phyloP scores from a whole-genome alignment of 2,113 vertebrate species.

The Macquaria australasica region DNA sequence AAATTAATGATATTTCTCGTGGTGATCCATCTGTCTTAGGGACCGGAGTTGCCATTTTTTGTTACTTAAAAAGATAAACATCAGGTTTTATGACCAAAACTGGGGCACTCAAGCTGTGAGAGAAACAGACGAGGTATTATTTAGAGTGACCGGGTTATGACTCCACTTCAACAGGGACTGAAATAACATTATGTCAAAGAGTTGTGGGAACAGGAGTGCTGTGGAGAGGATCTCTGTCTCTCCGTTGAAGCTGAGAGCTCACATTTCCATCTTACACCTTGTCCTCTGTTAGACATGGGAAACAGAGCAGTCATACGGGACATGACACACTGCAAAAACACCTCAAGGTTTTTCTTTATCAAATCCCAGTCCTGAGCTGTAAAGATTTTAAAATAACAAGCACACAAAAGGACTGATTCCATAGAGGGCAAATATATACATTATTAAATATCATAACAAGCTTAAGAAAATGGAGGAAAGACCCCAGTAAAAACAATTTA shows the following conservation, averaged over 20 bases:
- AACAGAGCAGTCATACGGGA: background rate
- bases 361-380: background rate
- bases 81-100: slow-evolving; percentile 66
- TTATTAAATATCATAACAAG: slow-evolving; percentile 13
- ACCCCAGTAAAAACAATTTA: slow-evolving; percentile 48
- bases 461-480: background rate
- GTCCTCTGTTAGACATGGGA: slow-evolving; percentile 29
- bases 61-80: slow-evolving; percentile 60
- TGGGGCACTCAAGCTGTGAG: slow-evolving; percentile 49
- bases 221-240: slow-evolving; percentile 27
- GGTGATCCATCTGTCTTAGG: slow-evolving; percentile 29
- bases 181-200: slow-evolving; percentile 79
- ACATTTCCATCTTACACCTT: slow-evolving; percentile 21
- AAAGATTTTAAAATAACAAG: slow-evolving; percentile 40
- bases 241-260: slow-evolving; percentile 27
- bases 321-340: slow-evolving; percentile 36
- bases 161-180: slow-evolving; percentile 62
- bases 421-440: background rate
- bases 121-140: slow-evolving; percentile 57
- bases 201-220: slow-evolving; percentile 69
- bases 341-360: slow-evolving; percentile 4
- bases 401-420: background rate
- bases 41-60: slow-evolving; percentile 41
- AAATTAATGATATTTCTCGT: slow-evolving; percentile 33
- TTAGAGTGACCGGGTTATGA: slow-evolving; percentile 60